phyloP scores from a whole-genome alignment of 2,888 invertebrate species.

The Drosophila emarginata region DNA sequence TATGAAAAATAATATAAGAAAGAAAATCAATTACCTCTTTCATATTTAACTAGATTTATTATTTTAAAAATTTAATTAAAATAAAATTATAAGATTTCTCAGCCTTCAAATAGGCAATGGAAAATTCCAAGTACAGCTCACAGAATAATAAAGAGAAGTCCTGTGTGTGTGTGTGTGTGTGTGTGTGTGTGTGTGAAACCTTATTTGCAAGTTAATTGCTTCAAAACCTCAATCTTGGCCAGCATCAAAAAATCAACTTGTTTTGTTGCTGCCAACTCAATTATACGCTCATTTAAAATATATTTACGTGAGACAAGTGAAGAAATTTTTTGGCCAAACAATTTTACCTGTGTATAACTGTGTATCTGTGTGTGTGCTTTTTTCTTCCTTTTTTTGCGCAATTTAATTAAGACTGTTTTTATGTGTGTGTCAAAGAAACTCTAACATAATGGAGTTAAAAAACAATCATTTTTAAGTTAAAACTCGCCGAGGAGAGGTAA shows the following conservation, averaged over 20 bases:
- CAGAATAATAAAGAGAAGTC: not conserved
- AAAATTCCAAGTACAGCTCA: constrained; percentile 9
- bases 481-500: not conserved
- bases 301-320: constrained; percentile 37
- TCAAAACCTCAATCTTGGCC: constrained; percentile 8
- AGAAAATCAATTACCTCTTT: not conserved
- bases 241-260: constrained; percentile 11
- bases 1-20: no score
- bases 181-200: constrained; percentile 6
- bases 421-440: not conserved
- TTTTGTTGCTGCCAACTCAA: constrained; percentile 44
- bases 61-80: not conserved
- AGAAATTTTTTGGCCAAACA: constrained; percentile 37
- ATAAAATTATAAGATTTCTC: constrained; percentile 12
- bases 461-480: not conserved
- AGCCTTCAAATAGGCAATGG: constrained; percentile 25
- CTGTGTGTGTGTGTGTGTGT: not conserved
- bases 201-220: constrained; percentile 48
- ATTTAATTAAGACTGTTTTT: constrained; percentile 40
- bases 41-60: not conserved
- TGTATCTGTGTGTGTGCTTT: constrained; percentile 29
- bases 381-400: constrained; percentile 35
- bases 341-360: not conserved
- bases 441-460: not conserved
- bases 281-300: constrained; percentile 51